Evolutionary conservation across 2,797 vertebrate species (phyloP), one percentile per base, ranked within the genome.

Genomic region (Microctenopoma steveboyesi): DNA sequence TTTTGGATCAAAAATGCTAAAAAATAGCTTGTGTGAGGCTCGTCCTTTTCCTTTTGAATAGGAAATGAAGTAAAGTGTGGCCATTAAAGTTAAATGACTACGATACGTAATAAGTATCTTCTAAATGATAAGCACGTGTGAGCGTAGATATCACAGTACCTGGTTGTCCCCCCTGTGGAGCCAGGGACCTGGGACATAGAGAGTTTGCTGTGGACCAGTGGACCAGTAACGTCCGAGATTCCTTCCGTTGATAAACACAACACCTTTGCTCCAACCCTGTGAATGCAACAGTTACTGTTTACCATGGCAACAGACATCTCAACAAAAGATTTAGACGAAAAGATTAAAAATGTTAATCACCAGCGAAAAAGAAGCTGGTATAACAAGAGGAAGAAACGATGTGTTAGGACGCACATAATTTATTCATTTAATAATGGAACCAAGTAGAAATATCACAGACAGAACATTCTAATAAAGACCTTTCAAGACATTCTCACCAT

Each of bases 201-300:
- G 94, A 0, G 96, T 95, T 63, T 96, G 93, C 88, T 98, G 97
- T 60, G 97, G 97, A 59, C 97, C 97, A 0, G 95, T 84, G 50
- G 94, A 95, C 96, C 95, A 96, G 85, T 96, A 95, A 50, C 97
- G 94, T 37, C 97, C 96, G 14, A 99, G 91, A 85, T 97, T 98
- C 79, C 84, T 91, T 10, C 95, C 94, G 0, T 98, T 98, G 87
- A 97, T 83, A 57, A 98, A 96, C 12, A 97, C 92, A 1, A 96
- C 94, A 14, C 96, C 97, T 89, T 99, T 98, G 22, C 88, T 91
- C 96, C 96, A 98, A 76, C 95, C 95, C 97, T 99, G 74, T 10
- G 49, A 83, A 78, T 55, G 61, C 37, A 82, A 59, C 62, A 72
- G 7, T n/a, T 22, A 68, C 25, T 0, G 7, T 13, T 70, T 16